Evolutionary conservation across 2,797 vertebrate genomes (phyloP), one percentile per base, ranked within the genome.

Genomic region (Pseudopleuronectes americanus): DNA sequence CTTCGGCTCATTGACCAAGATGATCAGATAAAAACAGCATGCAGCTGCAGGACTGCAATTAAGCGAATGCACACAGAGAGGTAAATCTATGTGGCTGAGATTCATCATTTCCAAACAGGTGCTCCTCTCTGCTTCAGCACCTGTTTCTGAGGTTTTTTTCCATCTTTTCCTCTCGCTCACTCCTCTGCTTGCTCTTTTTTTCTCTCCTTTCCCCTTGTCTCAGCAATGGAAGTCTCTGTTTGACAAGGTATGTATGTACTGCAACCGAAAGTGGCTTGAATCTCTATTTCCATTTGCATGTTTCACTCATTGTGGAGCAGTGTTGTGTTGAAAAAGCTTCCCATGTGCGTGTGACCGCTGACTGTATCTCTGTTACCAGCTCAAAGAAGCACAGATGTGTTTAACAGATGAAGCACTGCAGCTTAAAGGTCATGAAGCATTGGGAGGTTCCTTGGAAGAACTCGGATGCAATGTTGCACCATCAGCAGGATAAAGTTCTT

Each of bases 161-260:
- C 22, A 28, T 43, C 13, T 51, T 41, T 68, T 57, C 64, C 41
- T 69, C 56, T 87, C 56, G 54, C 63, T 81, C 64, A 81, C 68
- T 63, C 21, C 74, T 71, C 79, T 36, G 28, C 64, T 72, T 47
- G 1, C 64, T 68, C 54, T 80, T 36, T 83, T 83, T 64, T 31
- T 65, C 76, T 52, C 38, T 67, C 77, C 49, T 33, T 56, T 51
- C 61, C 79, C 71, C 57, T 68, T 68, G 65, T 70, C 90, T 91
- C 95, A 98, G 97, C 95, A 96, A 94, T 98, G 97, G 97, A 98
- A 97, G 95, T 94, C 94, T 90, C 94, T 97, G 55, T 98, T 98
- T 93, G 96, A 98, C 93, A 95, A 98, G 97, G 97, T 98, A 97
- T 85, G 96, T 96, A 84, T n/a, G 14, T 8, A 3, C 17, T 45